phyloP scores from a whole-genome alignment of 2,113 vertebrate species.

The Oncorhynchus kisutch region DNA sequence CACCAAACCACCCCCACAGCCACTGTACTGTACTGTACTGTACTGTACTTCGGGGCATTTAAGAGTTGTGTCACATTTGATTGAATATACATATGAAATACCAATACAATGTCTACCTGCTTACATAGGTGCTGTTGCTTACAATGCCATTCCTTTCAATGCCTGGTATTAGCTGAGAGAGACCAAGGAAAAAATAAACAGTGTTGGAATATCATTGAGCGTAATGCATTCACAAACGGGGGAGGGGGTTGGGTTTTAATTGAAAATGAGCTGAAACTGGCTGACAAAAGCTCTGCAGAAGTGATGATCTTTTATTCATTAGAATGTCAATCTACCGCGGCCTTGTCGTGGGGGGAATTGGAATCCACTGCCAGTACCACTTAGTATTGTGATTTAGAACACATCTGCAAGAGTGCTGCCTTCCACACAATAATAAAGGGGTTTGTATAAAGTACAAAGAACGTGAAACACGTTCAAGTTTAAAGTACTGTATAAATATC shows the following conservation, averaged over 20 bases:
- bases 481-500: slow-evolving; percentile 25
- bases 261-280: slow-evolving; percentile 62
- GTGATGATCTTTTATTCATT: slow-evolving; percentile 72
- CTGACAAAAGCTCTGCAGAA: slow-evolving; percentile 62
- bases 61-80: too few relatives aligned
- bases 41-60: too few relatives aligned
- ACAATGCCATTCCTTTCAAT: slow-evolving; percentile 3
- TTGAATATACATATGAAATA: too few relatives aligned
- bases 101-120: too few relatives aligned
- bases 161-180: slow-evolving; percentile 18
- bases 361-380: slow-evolving; percentile 57
- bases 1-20: too few relatives aligned
- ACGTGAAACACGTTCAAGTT: slow-evolving; percentile 27
- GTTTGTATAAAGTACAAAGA: slow-evolving; percentile 19
- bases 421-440: slow-evolving; percentile 15
- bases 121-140: neutral
- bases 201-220: slow-evolving; percentile 47
- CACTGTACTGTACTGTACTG: neutral
- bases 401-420: slow-evolving; percentile 30
- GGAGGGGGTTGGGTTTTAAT: slow-evolving; percentile 50
- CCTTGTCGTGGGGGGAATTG: slow-evolving; percentile 57
- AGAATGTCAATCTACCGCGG: slow-evolving; percentile 62
- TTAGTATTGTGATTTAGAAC: slow-evolving; percentile 55
- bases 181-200: slow-evolving; percentile 1
- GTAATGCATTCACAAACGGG: slow-evolving; percentile 48